These are phyloP conservation scores for Chrysomallon squamiferum DNA, from an alignment of 1,140 invertebrate genomes.

Conservation along the genomic window DNA sequence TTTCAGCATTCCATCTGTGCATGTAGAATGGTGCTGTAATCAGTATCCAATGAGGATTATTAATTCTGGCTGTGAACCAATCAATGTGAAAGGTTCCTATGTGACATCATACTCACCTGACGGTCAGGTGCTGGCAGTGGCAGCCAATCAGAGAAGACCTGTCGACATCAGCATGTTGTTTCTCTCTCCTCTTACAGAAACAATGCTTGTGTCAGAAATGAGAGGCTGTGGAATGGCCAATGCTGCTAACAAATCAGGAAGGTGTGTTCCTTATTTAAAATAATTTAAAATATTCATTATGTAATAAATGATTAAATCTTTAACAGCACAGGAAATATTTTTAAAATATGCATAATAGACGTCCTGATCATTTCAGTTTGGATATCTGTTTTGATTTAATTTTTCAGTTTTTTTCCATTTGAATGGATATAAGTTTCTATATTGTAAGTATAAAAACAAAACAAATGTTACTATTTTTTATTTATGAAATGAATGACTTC, in stretches of 20 bases:
- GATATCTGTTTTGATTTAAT: no score
- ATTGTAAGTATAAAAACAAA: no score
- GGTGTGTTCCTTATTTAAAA: conserved; percentile 35
- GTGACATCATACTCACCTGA: conserved; percentile 44
- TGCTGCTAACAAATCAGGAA: conserved; percentile 36
- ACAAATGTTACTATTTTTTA: no score
- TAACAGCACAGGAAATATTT: not conserved
- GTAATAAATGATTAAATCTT: not conserved
- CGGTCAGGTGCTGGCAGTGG: conserved; percentile 58
- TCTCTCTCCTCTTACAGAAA: conserved; percentile 54
- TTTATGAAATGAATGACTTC: no score
- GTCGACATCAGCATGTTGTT: conserved; percentile 48
- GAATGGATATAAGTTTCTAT: no score
- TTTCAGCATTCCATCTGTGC: no score
- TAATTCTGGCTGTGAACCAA: conserved; percentile 37
- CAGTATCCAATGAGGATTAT: conserved; percentile 46
- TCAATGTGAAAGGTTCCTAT: conserved; percentile 42
- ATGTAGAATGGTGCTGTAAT: conserved; percentile 42
- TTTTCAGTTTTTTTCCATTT: no score
- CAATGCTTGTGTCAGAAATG: conserved; percentile 44
- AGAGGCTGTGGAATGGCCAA: conserved; percentile 51
- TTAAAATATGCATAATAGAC: not conserved
- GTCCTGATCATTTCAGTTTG: no score
- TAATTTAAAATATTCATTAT: no score
- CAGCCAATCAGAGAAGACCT: conserved; percentile 56